phyloP scores from a whole-genome alignment of 2,888 invertebrate genomes.

The Watsonalla cultraria region DNA sequence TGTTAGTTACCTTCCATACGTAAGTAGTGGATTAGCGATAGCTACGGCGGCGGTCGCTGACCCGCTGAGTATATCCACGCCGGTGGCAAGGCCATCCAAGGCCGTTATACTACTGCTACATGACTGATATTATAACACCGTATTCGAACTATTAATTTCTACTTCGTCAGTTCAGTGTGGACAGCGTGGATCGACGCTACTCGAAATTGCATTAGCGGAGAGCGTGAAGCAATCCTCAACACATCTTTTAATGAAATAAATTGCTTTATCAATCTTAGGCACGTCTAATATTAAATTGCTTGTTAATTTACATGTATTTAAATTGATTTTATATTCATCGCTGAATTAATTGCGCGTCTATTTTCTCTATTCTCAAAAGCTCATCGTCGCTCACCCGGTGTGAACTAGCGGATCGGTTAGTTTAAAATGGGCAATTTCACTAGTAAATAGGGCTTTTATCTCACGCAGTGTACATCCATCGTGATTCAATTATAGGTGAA shows the following conservation, averaged over 20 bases:
- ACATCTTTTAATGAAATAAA: slow-evolving; percentile 1
- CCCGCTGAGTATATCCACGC: slow-evolving; percentile 33
- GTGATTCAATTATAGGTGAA: slow-evolving; percentile 58
- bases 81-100: slow-evolving; percentile 69
- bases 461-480: slow-evolving; percentile 32
- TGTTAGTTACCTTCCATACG: slow-evolving; percentile 15
- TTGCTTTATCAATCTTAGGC: not conserved
- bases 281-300: not conserved
- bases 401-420: slow-evolving; percentile 6
- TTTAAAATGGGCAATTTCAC: slow-evolving; percentile 10
- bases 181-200: not conserved
- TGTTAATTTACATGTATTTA: not conserved
- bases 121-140: slow-evolving; percentile 25
- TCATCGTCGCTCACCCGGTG: not conserved
- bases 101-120: slow-evolving; percentile 54
- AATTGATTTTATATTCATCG: not conserved
- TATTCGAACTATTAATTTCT: slow-evolving; percentile 1
- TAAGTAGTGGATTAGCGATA: slow-evolving; percentile 29
- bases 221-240: not conserved
- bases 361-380: not conserved
- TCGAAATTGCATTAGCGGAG: not conserved
- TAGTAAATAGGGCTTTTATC: slow-evolving; percentile 13
- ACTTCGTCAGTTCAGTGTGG: not conserved
- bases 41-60: slow-evolving; percentile 33
- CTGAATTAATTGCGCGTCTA: not conserved